These are phyloP conservation scores for Sylvietta virens DNA, from an alignment of 2,113 vertebrate species.

Conservation along the genomic window DNA sequence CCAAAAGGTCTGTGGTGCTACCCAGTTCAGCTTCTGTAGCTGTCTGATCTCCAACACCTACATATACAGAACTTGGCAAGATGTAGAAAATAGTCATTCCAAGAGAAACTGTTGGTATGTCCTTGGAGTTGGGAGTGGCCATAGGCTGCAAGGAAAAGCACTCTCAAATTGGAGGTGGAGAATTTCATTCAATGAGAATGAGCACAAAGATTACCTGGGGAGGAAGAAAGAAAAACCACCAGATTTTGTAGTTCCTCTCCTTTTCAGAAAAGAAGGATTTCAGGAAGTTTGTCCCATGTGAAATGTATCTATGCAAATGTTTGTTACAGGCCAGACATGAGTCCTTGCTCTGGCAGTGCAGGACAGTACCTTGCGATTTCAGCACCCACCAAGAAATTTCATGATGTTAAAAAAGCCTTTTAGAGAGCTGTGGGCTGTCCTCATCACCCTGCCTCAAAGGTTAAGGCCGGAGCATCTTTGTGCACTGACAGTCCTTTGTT, in stretches of 20 bases:
- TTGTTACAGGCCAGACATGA: not conserved
- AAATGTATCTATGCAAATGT: not conserved
- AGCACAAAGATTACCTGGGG: not conserved
- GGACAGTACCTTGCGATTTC: not conserved
- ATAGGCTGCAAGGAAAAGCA: not conserved
- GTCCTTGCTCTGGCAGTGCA: not conserved
- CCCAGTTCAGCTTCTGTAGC: not conserved
- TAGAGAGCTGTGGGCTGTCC: not conserved
- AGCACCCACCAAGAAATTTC: not conserved
- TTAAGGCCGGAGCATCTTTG: not conserved
- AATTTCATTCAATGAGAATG: not conserved
- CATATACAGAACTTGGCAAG: not conserved
- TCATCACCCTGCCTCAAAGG: not conserved
- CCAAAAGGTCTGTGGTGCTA: not conserved
- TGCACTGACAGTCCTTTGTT: not conserved
- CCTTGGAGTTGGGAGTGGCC: not conserved
- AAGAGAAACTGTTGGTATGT: slow-evolving; percentile 18
- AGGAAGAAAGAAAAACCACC: not conserved
- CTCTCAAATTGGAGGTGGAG: not conserved
- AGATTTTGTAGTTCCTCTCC: not conserved
- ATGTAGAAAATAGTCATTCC: slow-evolving; percentile 20
- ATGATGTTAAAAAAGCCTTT: not conserved
- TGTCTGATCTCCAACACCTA: not conserved
- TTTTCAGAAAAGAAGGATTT: not conserved
- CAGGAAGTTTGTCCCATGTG: not conserved